Percentiles rank a stretch among this genome's conserved stretches.
Evolutionary conservation across 2,888 invertebrate species (phyloP).

Genomic region (Orthosia incerta): DNA sequence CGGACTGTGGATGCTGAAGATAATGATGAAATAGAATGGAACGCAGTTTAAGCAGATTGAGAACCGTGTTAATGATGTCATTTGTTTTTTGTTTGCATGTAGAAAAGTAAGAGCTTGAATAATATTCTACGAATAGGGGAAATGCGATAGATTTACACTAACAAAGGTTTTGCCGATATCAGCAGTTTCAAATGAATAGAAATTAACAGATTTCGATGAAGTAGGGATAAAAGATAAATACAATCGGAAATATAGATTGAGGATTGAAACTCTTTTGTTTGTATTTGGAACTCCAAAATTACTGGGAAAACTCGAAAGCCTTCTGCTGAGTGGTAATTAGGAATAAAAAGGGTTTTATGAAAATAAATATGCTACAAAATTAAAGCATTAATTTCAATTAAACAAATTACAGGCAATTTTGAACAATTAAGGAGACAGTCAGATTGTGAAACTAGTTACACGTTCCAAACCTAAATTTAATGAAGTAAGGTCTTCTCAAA

Average conservation of each 20-base stretch:
- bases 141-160: neutral
- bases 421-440: too few relatives aligned
- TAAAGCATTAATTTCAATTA: too few relatives aligned
- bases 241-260: slow-evolving; percentile 19
- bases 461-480: neutral
- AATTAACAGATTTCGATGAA: slow-evolving; percentile 16
- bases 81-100: too few relatives aligned
- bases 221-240: slow-evolving; percentile 28
- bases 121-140: neutral
- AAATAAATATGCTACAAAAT: neutral
- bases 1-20: too few relatives aligned
- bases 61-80: too few relatives aligned
- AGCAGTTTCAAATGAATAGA: slow-evolving; percentile 6
- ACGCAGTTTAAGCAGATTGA: too few relatives aligned
- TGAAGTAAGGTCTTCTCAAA: too few relatives aligned
- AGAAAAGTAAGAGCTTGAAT: neutral
- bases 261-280: slow-evolving; percentile 32
- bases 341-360: neutral
- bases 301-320: neutral
- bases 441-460: too few relatives aligned
- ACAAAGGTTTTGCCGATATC: neutral
- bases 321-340: neutral
- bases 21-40: too few relatives aligned
- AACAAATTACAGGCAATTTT: too few relatives aligned
- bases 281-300: slow-evolving; percentile 23